Conservation (phyloP, 1,140 invertebrate species). For the Trichonephila clavipes region DNA sequence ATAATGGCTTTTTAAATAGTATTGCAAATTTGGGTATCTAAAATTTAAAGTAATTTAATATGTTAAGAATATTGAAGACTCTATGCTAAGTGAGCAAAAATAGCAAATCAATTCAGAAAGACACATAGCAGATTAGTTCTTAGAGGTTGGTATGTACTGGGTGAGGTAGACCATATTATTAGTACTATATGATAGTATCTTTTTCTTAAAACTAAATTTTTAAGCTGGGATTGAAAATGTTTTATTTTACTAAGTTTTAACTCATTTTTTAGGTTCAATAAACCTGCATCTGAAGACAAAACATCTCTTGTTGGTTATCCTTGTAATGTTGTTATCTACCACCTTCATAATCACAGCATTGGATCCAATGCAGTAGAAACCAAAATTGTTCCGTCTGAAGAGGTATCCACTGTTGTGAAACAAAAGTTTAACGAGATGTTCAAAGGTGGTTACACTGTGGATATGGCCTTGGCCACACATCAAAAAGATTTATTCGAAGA, state of each 20-base stretch:
- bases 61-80: too few species aligned
- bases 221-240: neutral
- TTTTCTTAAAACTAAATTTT: too few species aligned
- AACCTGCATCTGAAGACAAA: neutral
- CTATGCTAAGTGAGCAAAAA: too few species aligned
- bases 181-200: too few species aligned
- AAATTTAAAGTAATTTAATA: too few species aligned
- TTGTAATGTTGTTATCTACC: slow-evolving; percentile 66
- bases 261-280: slow-evolving; percentile 10
- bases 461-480: slow-evolving; percentile 54
- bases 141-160: too few species aligned
- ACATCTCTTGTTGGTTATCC: slow-evolving; percentile 45
- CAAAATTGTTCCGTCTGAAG: neutral
- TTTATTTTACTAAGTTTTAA: neutral
- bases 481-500: slow-evolving; percentile 69
- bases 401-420: slow-evolving; percentile 62
- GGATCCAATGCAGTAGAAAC: slow-evolving; percentile 57
- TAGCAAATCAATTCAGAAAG: too few species aligned
- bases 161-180: too few species aligned
- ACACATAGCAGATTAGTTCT: too few species aligned
- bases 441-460: slow-evolving; percentile 54
- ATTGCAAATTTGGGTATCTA: too few species aligned
- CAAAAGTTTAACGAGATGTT: slow-evolving; percentile 75
- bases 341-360: slow-evolving; percentile 67
- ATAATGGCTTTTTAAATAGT: neutral